phyloP scores from a whole-genome alignment of 2,888 invertebrate genomes.

The Cephus pulcher region DNA sequence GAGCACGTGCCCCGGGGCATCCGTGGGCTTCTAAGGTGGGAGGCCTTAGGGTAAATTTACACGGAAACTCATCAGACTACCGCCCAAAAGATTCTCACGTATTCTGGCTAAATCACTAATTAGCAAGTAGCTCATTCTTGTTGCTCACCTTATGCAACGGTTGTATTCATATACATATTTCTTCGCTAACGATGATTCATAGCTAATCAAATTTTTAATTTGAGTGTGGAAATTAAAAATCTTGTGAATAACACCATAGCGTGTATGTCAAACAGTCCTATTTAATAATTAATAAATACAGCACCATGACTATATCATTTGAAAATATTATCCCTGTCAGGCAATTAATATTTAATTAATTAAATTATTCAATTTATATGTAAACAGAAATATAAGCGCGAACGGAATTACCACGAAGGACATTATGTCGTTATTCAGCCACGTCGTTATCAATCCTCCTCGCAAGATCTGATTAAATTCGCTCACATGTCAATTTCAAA shows the following conservation, averaged over 20 bases:
- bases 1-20: slow-evolving; percentile 51
- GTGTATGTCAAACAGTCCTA: too few species aligned
- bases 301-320: neutral
- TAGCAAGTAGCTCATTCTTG: neutral
- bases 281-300: neutral
- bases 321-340: neutral
- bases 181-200: neutral
- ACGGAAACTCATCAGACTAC: neutral
- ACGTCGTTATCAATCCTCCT: too few species aligned
- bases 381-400: too few species aligned
- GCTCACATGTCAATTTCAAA: too few species aligned
- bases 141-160: neutral
- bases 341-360: neutral
- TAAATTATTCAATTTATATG: neutral
- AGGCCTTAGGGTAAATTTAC: slow-evolving; percentile 19
- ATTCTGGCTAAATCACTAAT: neutral
- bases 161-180: neutral
- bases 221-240: neutral
- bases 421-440: too few species aligned
- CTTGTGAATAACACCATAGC: neutral
- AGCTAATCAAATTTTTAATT: neutral
- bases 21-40: slow-evolving; percentile 27
- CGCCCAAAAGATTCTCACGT: neutral
- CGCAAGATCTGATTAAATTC: too few species aligned
- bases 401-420: too few species aligned